Conservation (phyloP, 2,888 invertebrate species). For the Phasia obesa region DNA sequence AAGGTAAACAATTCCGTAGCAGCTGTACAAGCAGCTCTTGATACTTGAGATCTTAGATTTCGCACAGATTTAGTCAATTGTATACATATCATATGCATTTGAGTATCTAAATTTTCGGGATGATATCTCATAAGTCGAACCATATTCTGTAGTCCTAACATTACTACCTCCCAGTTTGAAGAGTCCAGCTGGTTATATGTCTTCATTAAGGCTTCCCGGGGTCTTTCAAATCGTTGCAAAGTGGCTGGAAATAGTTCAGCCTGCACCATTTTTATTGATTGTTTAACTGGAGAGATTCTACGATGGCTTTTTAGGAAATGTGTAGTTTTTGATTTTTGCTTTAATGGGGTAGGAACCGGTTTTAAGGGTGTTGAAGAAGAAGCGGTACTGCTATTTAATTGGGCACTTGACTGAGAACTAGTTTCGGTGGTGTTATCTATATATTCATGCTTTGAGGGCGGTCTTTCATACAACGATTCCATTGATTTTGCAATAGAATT, state of each 20-base stretch:
- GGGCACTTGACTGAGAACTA: constrained; percentile 75
- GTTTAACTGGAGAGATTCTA: constrained; percentile 80
- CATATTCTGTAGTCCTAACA: constrained; percentile 88
- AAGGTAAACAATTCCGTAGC: constrained; percentile 90
- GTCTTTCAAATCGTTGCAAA: constrained; percentile 85
- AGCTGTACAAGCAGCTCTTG: constrained; percentile 92
- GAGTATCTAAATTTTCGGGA: constrained; percentile 85
- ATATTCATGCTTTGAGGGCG: constrained; percentile 73
- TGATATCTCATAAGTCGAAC: constrained; percentile 88
- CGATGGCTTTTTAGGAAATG: constrained; percentile 78
- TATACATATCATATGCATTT: constrained; percentile 88
- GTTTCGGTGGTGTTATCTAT: constrained; percentile 75
- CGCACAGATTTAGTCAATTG: constrained; percentile 90
- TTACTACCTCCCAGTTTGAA: constrained; percentile 91
- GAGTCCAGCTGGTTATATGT: constrained; percentile 87
- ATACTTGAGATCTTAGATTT: constrained; percentile 96
- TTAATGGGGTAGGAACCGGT: constrained; percentile 76
- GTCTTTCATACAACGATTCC: constrained; percentile 78
- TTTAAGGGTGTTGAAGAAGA: constrained; percentile 69
- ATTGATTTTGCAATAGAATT: constrained; percentile 76
- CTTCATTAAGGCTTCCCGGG: constrained; percentile 86
- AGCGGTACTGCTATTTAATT: constrained; percentile 70
- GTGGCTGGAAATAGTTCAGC: constrained; percentile 78
- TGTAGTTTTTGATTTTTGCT: constrained; percentile 80
- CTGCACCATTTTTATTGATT: constrained; percentile 78